Conservation (phyloP, 2,888 invertebrate genomes). For the Cosmia trapezina region DNA sequence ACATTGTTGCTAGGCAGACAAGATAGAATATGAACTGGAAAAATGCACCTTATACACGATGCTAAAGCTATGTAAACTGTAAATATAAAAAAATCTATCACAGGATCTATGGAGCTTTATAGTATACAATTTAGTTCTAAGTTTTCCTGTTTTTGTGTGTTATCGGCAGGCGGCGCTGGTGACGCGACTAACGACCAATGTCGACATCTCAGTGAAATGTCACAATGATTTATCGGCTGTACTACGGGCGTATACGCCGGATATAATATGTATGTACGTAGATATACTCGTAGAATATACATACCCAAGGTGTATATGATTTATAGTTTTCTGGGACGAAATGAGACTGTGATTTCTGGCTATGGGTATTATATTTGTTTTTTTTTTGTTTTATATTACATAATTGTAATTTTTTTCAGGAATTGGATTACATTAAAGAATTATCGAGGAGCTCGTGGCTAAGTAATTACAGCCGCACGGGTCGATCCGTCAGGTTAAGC, state of each 20-base stretch:
- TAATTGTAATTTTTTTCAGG: too few relatives aligned
- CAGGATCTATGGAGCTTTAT: conserved; percentile 33
- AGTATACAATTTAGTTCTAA: conserved; percentile 44
- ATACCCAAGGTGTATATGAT: conserved; percentile 24
- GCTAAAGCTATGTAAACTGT: conserved; percentile 40
- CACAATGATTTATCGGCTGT: conserved; percentile 82
- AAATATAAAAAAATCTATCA: conserved; percentile 35
- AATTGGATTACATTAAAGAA: background rate
- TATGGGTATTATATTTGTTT: too few relatives aligned
- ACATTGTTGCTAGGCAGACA: background rate
- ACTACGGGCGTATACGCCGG: conserved; percentile 31
- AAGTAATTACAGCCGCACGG: too few relatives aligned
- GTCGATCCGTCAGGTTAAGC: too few relatives aligned
- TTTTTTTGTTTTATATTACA: background rate
- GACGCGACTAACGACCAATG: conserved; percentile 81
- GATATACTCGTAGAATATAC: background rate
- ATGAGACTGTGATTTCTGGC: conserved; percentile 5
- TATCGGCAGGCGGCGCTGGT: conserved; percentile 76
- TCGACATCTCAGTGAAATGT: conserved; percentile 80
- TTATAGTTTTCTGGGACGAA: conserved; percentile 25
- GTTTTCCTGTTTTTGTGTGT: conserved; percentile 78
- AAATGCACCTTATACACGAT: conserved; percentile 17
- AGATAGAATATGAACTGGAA: conserved; percentile 4
- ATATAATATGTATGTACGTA: conserved; percentile 22
- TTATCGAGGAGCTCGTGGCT: too few relatives aligned